A percentile compares a stretch with the other conserved stretches of the same genome.
Conservation (phyloP, 2,797 vertebrate genomes). For the Miichthys miiuy region DNA sequence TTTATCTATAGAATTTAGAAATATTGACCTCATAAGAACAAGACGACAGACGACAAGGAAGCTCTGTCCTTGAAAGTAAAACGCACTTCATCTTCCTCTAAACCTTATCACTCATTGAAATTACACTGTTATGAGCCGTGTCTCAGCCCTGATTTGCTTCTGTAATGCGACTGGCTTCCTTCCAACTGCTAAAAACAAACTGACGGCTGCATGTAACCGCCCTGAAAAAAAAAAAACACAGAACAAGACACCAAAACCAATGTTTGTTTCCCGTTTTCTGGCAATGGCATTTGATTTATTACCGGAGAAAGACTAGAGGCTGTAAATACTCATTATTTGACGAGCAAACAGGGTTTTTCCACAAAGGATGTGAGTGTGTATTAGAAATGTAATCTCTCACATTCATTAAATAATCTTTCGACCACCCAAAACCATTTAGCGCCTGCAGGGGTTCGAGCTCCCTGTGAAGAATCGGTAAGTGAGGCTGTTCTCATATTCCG, state of each 20-base stretch:
- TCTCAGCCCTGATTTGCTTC: neutral
- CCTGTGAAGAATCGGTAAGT: constrained; percentile 7
- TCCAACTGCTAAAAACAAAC: constrained; percentile 8
- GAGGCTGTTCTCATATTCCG: neutral
- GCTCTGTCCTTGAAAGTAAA: neutral
- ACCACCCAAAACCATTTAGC: constrained; percentile 17
- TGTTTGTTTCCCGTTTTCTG: constrained; percentile 18
- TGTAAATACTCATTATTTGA: constrained; percentile 40
- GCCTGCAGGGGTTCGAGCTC: constrained; percentile 14
- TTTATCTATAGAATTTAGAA: neutral
- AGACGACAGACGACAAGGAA: neutral
- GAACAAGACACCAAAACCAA: neutral
- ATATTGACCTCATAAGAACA: neutral
- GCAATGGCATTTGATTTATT: constrained; percentile 9
- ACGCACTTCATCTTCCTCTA: neutral
- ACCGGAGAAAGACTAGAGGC: constrained; percentile 7
- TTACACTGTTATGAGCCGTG: neutral
- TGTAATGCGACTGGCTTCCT: neutral
- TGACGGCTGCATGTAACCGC: neutral
- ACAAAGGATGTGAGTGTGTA: constrained; percentile 19
- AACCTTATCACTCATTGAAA: neutral
- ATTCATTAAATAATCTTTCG: constrained; percentile 54
- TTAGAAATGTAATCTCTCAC: constrained; percentile 51
- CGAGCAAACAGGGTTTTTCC: constrained; percentile 8
- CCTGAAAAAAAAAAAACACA: neutral